A percentile compares a stretch with the other conserved stretches of the same genome.
Conservation (phyloP, 2,113 vertebrate species). For the Chaetops frenatus region DNA sequence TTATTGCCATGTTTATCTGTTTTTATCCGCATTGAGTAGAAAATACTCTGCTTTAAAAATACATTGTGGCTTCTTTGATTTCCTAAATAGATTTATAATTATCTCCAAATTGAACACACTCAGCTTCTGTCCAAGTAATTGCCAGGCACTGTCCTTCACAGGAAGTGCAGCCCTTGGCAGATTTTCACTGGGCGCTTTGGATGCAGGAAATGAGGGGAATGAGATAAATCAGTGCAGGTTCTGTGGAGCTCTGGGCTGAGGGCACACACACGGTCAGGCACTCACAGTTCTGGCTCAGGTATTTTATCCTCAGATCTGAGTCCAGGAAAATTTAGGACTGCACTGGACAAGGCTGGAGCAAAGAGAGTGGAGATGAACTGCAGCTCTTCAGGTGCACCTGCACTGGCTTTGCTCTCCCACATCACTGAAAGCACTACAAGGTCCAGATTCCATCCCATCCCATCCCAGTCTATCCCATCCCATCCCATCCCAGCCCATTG, state of each 20-base stretch:
- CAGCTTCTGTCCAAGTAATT: not conserved
- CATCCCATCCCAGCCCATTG: not conserved
- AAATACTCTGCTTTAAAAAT: constrained; percentile 15
- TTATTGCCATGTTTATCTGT: not conserved
- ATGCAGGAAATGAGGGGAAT: not conserved
- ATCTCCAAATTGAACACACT: not conserved
- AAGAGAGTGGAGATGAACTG: not conserved
- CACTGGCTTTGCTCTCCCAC: accelerated
- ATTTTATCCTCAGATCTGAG: accelerated
- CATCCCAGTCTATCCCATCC: no score
- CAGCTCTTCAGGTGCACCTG: accelerated
- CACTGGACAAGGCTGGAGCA: not conserved
- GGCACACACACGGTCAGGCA: not conserved
- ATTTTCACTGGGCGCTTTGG: accelerated
- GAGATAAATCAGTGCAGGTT: not conserved
- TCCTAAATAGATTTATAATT: constrained; percentile 37
- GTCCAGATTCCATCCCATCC: not conserved
- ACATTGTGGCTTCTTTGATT: constrained; percentile 11
- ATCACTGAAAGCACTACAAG: accelerated
- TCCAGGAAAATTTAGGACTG: not conserved
- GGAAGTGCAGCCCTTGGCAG: not conserved
- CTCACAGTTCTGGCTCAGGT: accelerated
- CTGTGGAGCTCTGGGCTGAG: not conserved
- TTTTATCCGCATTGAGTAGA: not conserved
- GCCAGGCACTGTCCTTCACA: not conserved